A percentile compares a stretch with the other conserved stretches of the same genome.
Evolutionary conservation across 2,113 vertebrate genomes (phyloP).

Genomic region (Myotis davidii): DNA sequence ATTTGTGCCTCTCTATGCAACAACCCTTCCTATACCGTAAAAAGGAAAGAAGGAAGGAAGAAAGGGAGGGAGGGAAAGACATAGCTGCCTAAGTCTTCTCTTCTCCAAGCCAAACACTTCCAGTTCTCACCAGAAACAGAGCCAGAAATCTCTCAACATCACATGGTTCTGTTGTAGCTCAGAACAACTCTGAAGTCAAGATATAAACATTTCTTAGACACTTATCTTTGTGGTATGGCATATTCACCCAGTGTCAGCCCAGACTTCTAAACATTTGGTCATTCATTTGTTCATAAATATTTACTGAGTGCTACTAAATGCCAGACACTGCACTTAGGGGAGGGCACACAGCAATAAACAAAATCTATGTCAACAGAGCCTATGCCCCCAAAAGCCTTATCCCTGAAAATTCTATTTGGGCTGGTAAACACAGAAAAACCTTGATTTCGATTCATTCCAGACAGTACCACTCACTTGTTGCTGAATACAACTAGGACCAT

Average conservation of each 20-base stretch:
- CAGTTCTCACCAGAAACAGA: background rate
- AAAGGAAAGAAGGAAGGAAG: background rate
- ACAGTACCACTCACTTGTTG: background rate
- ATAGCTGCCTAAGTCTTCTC: background rate
- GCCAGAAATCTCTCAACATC: background rate
- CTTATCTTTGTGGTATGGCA: background rate
- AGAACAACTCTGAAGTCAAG: slow-evolving; percentile 1
- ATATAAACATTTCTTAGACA: background rate
- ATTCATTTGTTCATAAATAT: background rate
- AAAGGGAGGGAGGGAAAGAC: background rate
- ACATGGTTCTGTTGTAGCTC: background rate
- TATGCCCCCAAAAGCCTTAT: background rate
- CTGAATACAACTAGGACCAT: background rate
- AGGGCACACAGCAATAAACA: background rate
- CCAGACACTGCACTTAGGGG: background rate
- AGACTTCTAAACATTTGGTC: background rate
- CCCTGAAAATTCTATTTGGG: background rate
- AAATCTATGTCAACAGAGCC: background rate
- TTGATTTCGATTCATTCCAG: background rate
- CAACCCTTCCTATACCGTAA: background rate
- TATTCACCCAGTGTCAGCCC: background rate
- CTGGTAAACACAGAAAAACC: slow-evolving; percentile 24
- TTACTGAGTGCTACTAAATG: background rate
- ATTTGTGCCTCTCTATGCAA: background rate
- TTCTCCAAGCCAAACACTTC: background rate